Percentiles rank a stretch among this genome's conserved stretches.
These are phyloP conservation scores for Mesitornis unicolor DNA, from an alignment of 2,113 vertebrate genomes.

Conservation along the genomic window DNA sequence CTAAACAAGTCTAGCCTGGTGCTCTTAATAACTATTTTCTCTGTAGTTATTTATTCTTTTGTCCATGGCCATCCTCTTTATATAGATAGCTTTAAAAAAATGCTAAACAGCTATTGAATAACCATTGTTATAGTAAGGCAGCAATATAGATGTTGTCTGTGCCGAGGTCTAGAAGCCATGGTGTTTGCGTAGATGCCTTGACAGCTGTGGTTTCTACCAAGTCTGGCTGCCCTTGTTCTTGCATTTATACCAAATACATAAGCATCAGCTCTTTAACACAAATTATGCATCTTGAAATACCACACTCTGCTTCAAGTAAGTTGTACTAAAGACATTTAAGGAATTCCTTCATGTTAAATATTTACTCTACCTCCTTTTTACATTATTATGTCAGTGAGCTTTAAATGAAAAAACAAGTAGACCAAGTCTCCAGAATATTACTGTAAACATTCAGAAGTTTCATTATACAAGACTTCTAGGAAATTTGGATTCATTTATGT, in stretches of 20 bases:
- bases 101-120: background rate
- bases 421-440: background rate
- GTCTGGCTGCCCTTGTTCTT: background rate
- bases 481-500: background rate
- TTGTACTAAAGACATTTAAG: background rate
- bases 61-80: background rate
- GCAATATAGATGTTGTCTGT: background rate
- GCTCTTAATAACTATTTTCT: background rate
- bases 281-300: background rate
- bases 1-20: background rate
- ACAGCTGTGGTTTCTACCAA: background rate
- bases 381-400: background rate
- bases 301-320: background rate
- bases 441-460: background rate
- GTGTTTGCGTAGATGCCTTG: background rate
- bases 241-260: background rate
- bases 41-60: background rate
- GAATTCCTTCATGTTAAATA: conserved; percentile 5
- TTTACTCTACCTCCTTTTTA: background rate
- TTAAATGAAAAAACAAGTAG: background rate
- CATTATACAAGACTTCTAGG: background rate
- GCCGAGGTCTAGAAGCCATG: background rate
- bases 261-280: background rate
- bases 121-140: background rate
- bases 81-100: background rate